Base-by-base conservation (phyloP, 2,888 invertebrate species). In the Congeria kusceri region DNA sequence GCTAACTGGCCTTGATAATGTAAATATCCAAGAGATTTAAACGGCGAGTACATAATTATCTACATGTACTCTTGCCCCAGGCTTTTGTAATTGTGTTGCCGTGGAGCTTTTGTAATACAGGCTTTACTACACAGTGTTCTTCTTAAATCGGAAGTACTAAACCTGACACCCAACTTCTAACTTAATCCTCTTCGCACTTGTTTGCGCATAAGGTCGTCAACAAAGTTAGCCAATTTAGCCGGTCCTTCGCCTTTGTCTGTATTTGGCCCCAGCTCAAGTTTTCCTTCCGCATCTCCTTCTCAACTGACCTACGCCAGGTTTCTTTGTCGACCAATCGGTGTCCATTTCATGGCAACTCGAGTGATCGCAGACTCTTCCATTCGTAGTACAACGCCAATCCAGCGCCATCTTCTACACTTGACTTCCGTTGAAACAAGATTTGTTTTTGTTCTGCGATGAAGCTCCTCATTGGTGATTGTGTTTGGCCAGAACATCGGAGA, bases 401-500 rank as follows among this genome's bases (percentile, higher is more conserved):
- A 73, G 47, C 58, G 23, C 25, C 18, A 57, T 47, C 61, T 25
- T 58, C 65, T 72, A 15, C 61, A 32, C 20, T 61, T 61, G 18
- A 32, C 29, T 18, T 61, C 61, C n/a, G 13, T n/a, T 3, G 25
- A 39, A 44, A 63, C 3, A 25, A 20, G 44, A 2, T n/a, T n/a
- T 44, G 63, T 44, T 1, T 46, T 25, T 11, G 63, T 44, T 9
- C 28, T 59, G 18, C 3, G 59, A 13, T 59, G 59, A 18, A 32
- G 29, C 9, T 56, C 53, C 28, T 32, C 27, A 18, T 73, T 73
- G 13, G 49, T 23, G 4, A 49, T 68, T n/a, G 28, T 68, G 18
- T 68, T 62, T 13, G 68, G 66, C 63, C 46, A 74, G 39, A 68
- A 68, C n/a, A 63, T 68, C 18, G 11, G 11, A 46, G n/a, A 13